A percentile compares a stretch with the other conserved stretches of the same genome.
phyloP scores from a whole-genome alignment of 2,888 invertebrate genomes.

The Eupithecia insigniata region DNA sequence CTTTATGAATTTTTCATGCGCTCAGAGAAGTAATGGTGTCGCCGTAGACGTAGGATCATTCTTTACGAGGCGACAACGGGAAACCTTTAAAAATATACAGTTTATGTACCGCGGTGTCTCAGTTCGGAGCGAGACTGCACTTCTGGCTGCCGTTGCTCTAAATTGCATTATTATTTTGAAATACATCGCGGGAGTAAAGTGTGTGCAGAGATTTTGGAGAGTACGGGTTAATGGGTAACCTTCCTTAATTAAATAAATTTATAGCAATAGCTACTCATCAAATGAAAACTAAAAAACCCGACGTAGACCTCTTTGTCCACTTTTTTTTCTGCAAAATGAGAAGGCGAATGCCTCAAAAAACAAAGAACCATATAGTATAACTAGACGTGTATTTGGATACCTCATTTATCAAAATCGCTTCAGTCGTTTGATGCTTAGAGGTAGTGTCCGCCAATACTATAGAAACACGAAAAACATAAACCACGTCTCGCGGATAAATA shows the following conservation, averaged over 20 bases:
- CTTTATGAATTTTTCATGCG: conserved; percentile 82
- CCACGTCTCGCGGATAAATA: neutral
- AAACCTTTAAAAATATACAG: conserved; percentile 75
- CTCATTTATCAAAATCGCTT: too few species aligned
- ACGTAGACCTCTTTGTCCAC: too few species aligned
- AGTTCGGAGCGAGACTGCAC: conserved; percentile 34
- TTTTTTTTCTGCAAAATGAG: too few species aligned
- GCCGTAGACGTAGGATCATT: conserved; percentile 79
- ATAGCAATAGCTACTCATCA: neutral
- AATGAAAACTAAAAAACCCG: neutral
- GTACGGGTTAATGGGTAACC: neutral
- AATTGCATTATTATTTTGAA: conserved; percentile 9
- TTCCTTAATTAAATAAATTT: neutral
- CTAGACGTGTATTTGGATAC: too few species aligned
- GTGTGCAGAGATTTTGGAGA: neutral
- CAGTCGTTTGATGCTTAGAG: too few species aligned
- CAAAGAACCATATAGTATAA: too few species aligned
- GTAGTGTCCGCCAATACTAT: too few species aligned
- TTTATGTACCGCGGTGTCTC: conserved; percentile 54
- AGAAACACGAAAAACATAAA: neutral
- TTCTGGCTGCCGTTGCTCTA: conserved; percentile 23
- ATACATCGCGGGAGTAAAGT: neutral
- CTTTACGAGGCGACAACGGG: conserved; percentile 80
- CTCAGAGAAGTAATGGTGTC: conserved; percentile 77
- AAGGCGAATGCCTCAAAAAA: too few species aligned